A percentile compares a stretch with the other conserved stretches of the same genome.
These are phyloP conservation scores for Bombus superbus DNA, from an alignment of 1,140 invertebrate species.

Conservation along the genomic window DNA sequence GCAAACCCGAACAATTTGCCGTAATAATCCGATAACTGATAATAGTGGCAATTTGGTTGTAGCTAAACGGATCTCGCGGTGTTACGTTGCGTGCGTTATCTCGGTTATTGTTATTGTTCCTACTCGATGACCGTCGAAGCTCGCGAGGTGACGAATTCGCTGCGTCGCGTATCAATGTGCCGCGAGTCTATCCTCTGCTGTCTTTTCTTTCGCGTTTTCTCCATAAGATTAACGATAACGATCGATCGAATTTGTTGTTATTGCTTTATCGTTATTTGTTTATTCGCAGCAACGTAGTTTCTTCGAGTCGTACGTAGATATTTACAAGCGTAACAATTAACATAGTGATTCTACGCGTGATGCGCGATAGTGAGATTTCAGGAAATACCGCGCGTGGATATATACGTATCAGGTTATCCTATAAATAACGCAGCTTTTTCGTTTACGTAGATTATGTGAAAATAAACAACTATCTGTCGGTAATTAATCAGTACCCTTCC, in stretches of 20 bases:
- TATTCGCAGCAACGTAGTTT: not conserved
- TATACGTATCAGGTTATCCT: not conserved
- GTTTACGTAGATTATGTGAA: not conserved
- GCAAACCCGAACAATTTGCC: constrained; percentile 75
- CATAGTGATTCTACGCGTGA: not conserved
- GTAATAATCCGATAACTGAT: constrained; percentile 78
- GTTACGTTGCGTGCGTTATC: constrained; percentile 65
- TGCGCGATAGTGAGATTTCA: not conserved
- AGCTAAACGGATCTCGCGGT: constrained; percentile 67
- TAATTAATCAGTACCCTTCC: too few species aligned
- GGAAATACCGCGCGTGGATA: not conserved
- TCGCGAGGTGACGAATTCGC: not conserved
- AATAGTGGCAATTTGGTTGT: constrained; percentile 73
- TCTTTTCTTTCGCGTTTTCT: not conserved
- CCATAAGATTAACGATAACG: not conserved
- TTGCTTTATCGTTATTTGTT: not conserved
- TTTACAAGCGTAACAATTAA: not conserved
- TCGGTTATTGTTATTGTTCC: constrained; percentile 72
- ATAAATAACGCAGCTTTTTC: not conserved
- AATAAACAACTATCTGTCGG: not conserved
- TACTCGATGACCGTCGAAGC: constrained; percentile 38
- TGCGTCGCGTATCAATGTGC: not conserved
- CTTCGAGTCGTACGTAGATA: not conserved
- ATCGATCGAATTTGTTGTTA: not conserved
- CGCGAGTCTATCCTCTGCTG: not conserved